These are phyloP conservation scores for Sparus aurata DNA, from an alignment of 2,797 vertebrate genomes.

Conservation along the genomic window DNA sequence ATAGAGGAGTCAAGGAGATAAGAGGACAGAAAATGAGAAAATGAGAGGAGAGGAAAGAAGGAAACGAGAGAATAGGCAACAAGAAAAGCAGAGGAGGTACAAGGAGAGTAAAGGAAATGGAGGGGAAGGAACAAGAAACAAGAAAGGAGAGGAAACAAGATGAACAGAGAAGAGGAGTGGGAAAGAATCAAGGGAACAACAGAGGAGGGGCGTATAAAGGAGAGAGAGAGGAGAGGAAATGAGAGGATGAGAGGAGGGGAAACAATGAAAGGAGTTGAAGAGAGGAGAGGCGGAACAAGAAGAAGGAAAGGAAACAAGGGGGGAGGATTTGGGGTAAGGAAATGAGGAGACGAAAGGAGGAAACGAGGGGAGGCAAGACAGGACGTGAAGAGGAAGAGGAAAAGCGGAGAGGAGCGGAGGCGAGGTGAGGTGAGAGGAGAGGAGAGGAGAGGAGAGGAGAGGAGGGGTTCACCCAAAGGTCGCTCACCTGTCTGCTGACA, in stretches of 20 bases:
- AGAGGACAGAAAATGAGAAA: background rate
- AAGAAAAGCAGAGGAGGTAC: background rate
- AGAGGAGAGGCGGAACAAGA: background rate
- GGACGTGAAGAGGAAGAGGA: background rate
- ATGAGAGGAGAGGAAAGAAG: background rate
- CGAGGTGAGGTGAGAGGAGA: background rate
- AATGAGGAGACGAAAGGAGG: background rate
- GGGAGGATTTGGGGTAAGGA: background rate
- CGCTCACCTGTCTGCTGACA: slow-evolving; percentile 22
- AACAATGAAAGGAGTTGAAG: too few relatives aligned
- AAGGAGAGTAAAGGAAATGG: background rate
- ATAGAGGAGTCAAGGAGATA: background rate
- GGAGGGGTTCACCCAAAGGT: background rate
- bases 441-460: too few relatives aligned
- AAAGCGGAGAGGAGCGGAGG: background rate
- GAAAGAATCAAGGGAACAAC: background rate
- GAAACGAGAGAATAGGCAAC: too few relatives aligned
- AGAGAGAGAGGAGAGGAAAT: background rate
- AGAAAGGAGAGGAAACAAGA: background rate
- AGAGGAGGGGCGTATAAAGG: too few relatives aligned
- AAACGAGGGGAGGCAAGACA: background rate
- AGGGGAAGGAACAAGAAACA: too few relatives aligned
- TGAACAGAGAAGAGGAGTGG: background rate
- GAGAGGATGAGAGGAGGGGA: background rate
- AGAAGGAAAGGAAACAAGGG: background rate